Evolutionary conservation across 2,113 vertebrate species (phyloP).

Genomic region (Falco punctatus): DNA sequence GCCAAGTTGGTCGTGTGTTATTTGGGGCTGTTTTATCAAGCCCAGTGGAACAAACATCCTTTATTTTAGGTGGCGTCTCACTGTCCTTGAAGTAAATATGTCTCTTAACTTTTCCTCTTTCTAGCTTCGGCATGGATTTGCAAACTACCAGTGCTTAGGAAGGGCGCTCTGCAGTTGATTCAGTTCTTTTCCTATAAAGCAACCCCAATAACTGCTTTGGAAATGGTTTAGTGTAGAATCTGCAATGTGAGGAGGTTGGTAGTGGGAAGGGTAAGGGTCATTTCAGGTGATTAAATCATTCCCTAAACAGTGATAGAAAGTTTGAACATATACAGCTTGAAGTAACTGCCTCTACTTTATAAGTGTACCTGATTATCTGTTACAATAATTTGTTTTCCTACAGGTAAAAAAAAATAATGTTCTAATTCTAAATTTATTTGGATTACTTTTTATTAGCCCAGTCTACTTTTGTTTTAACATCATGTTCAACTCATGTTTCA

Average conservation of each 20-base stretch:
- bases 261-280: background rate
- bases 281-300: background rate
- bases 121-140: background rate
- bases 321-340: accelerated
- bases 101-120: background rate
- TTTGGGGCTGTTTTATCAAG: background rate
- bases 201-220: background rate
- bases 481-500: background rate
- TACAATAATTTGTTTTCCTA: background rate
- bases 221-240: background rate
- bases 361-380: background rate
- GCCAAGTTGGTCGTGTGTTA: background rate
- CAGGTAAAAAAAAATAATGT: background rate
- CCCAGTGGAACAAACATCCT: background rate
- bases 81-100: background rate
- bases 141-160: background rate
- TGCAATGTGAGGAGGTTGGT: background rate
- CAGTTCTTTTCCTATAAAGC: background rate
- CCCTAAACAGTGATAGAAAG: background rate
- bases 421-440: background rate
- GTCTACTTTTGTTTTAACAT: background rate
- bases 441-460: background rate
- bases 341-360: background rate
- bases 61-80: background rate
- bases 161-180: background rate